These are phyloP conservation scores for Silurus aristotelis DNA, from an alignment of 2,797 vertebrate genomes.

Conservation along the genomic window DNA sequence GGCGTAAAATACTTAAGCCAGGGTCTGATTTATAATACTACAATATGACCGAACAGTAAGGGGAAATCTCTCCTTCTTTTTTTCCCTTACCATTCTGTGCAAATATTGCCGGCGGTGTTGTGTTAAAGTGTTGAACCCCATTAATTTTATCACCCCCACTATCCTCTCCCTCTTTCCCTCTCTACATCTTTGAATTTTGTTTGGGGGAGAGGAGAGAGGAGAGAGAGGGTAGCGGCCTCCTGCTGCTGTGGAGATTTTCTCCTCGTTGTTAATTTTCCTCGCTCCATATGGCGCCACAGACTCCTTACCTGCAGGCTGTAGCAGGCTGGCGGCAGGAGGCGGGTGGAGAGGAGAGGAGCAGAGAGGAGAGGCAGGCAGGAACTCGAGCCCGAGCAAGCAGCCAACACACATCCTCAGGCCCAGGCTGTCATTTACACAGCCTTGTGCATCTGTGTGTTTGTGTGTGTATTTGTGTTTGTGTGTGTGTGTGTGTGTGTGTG, in stretches of 20 bases:
- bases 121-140: slow-evolving; percentile 98
- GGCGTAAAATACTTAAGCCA: slow-evolving; percentile 81
- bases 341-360: slow-evolving; percentile 54
- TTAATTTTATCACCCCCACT: slow-evolving; percentile 98
- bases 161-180: slow-evolving; percentile 68
- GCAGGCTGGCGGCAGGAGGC: slow-evolving; percentile 82
- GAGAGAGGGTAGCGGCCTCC: slow-evolving; percentile 78
- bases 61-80: slow-evolving; percentile 64
- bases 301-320: slow-evolving; percentile 99
- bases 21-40: slow-evolving; percentile 87
- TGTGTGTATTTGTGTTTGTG: slow-evolving; percentile 72
- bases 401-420: slow-evolving; percentile 95
- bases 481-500: slow-evolving; percentile 79
- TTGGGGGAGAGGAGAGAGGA: slow-evolving; percentile 74
- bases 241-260: slow-evolving; percentile 96
- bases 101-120: slow-evolving; percentile 98
- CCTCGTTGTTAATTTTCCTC: slow-evolving; percentile 99
- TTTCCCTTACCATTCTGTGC: slow-evolving; percentile 77
- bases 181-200: slow-evolving; percentile 96
- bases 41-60: slow-evolving; percentile 88
- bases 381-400: slow-evolving; percentile 70
- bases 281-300: slow-evolving; percentile 99
- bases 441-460: slow-evolving; percentile 90
- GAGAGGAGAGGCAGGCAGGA: slow-evolving; percentile 51
- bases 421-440: slow-evolving; percentile 96